Evolutionary conservation across 2,113 vertebrate genomes (phyloP), one percentile per base, ranked within the genome.

Genomic region (Passer montanus): DNA sequence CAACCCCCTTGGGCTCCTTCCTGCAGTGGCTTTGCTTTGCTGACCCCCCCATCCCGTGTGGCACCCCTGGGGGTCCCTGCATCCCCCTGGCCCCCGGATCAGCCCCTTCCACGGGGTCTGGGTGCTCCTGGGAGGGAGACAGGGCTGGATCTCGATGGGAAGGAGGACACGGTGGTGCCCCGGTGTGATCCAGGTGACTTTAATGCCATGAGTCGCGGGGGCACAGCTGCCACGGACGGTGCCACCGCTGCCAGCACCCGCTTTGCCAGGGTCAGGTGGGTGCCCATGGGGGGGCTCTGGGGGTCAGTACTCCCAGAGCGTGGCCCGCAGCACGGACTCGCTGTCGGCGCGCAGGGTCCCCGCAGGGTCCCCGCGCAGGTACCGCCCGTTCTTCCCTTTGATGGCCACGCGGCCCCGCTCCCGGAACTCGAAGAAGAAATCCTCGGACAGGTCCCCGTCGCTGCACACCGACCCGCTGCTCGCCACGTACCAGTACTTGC

Each of bases 391-490:
- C 77, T 98, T 98, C 46, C 98, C 97, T 75, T 99, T 99, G 94
- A 99, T 99, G 88, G 98, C 99, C 46, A 99, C 72, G 1, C 98
- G 98, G 63, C 99, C 99, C 11, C 98, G 98, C 87, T 98, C 99
- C 49, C 98, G 97, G 84, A 99, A 99, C 97, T 99, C 99, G 3
- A 99, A 98, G 96, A 99, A 98, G 98, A 99, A 99, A 76, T 99
- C 99, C 91, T 99, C 99, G 1, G 99, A 97, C 72, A 98, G 98
- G 49, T 99, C 99, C 28, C 99, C 99, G 7, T 99, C 99, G 10
- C 98, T 98, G 97, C 98, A 98, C 87, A 99, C 98, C 0, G 98
- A 96, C 59, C 98, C 99, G 23, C 98, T 98, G 97, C 98, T 98
- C 46, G 99, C 98, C 27, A 99, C 97, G 35, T 98, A 98, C 99